Conservation (phyloP, 2,888 invertebrate species). For the Tryphoninae sp. region DNA sequence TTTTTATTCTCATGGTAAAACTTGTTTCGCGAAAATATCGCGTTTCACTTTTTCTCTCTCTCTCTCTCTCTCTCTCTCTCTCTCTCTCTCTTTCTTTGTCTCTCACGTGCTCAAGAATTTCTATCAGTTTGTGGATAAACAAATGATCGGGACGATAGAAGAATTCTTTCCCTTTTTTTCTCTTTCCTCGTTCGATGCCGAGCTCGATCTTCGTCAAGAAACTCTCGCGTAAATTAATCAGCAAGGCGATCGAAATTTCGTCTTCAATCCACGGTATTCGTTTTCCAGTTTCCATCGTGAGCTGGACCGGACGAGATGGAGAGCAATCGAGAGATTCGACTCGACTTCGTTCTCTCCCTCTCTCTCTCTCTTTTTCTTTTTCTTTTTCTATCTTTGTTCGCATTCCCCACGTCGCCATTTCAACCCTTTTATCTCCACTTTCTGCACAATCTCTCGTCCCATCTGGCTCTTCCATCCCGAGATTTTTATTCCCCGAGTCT, state of each 20-base stretch:
- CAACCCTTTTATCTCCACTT: conserved; percentile 33
- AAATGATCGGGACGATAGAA: conserved; percentile 14
- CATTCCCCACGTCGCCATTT: neutral
- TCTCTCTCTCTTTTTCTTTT: conserved; percentile 13
- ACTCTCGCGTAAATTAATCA: conserved; percentile 40
- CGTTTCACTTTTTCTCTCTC: no score
- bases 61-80: no score
- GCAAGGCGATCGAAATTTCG: conserved; percentile 23
- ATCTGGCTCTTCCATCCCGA: conserved; percentile 28
- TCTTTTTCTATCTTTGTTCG: neutral
- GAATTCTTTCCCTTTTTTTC: neutral
- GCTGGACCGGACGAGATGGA: neutral
- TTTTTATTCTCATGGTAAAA: no score
- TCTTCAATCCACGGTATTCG: conserved; percentile 30
- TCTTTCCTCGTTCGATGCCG: neutral
- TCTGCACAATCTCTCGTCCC: conserved; percentile 32
- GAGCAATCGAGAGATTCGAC: neutral
- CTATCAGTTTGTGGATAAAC: conserved; percentile 22
- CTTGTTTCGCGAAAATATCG: no score
- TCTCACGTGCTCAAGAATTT: conserved; percentile 5
- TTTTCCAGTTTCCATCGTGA: conserved; percentile 10
- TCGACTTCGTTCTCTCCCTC: conserved; percentile 7
- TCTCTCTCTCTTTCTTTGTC: no score
- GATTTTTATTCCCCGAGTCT: conserved; percentile 30
- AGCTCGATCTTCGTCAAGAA: conserved; percentile 10